These are phyloP conservation scores for Drosophila yakuba DNA, from an alignment of 1,140 invertebrate genomes.

Conservation along the genomic window DNA sequence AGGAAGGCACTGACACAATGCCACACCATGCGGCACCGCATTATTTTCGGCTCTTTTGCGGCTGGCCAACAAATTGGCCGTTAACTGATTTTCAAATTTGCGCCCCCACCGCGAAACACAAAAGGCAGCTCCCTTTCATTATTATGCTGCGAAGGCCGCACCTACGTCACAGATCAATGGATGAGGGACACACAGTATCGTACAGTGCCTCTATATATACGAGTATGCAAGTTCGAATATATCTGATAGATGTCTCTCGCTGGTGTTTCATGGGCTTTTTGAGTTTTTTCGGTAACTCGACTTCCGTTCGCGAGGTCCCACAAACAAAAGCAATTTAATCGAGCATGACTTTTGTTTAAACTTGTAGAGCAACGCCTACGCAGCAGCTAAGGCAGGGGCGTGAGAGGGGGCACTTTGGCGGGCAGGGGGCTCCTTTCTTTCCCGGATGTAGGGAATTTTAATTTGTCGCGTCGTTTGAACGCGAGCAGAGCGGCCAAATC, in stretches of 20 bases:
- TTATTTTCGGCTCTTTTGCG: slow-evolving; percentile 73
- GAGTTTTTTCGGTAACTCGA: slow-evolving; percentile 71
- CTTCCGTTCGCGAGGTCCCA: slow-evolving; percentile 52
- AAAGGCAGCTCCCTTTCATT: slow-evolving; percentile 10
- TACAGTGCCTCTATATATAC: neutral
- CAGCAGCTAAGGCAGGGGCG: slow-evolving; percentile 13
- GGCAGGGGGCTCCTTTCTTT: neutral
- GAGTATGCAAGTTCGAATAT: slow-evolving; percentile 4
- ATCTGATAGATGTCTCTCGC: neutral
- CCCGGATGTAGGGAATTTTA: slow-evolving; percentile 82
- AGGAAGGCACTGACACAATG: slow-evolving; percentile 55
- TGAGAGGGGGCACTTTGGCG: neutral
- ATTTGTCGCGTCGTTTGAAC: slow-evolving; percentile 82
- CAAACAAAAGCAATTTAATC: slow-evolving; percentile 81
- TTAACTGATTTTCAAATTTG: slow-evolving; percentile 80
- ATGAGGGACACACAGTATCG: neutral
- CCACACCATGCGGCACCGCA: slow-evolving; percentile 73
- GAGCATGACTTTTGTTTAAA: slow-evolving; percentile 83
- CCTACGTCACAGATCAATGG: slow-evolving; percentile 62
- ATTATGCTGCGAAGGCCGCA: slow-evolving; percentile 47
- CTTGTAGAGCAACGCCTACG: slow-evolving; percentile 82
- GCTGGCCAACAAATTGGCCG: slow-evolving; percentile 71
- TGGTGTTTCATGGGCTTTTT: slow-evolving; percentile 17
- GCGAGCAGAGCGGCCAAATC: slow-evolving; percentile 45
- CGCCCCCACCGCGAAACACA: slow-evolving; percentile 26